Percentiles rank a stretch among this genome's conserved stretches.
Evolutionary conservation across 2,888 invertebrate species (phyloP).

Genomic region (Ormyrus nitidulus): DNA sequence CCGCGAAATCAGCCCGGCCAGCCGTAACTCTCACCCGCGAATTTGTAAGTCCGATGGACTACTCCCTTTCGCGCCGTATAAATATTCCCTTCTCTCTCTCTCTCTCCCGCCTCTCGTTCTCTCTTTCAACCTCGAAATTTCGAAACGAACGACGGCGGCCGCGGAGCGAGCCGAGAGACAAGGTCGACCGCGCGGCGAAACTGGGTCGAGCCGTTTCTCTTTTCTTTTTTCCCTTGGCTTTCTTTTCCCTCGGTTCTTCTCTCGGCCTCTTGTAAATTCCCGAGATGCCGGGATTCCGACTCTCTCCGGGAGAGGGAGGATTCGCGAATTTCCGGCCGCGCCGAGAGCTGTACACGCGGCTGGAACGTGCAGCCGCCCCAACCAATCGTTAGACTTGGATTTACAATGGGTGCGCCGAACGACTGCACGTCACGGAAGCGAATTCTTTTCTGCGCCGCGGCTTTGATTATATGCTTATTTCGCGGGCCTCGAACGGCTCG

Average conservation of each 20-base stretch:
- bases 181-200: conserved; percentile 39
- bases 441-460: not conserved
- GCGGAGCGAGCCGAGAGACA: conserved; percentile 44
- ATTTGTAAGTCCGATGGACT: conserved; percentile 34
- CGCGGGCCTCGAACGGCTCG: not conserved
- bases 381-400: too few relatives aligned
- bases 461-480: conserved; percentile 18
- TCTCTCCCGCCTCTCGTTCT: conserved; percentile 25
- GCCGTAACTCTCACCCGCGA: conserved; percentile 23
- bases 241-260: not conserved
- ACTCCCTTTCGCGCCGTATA: conserved; percentile 23
- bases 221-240: not conserved
- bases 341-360: not conserved
- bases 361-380: too few relatives aligned
- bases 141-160: conserved; percentile 37
- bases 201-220: conserved; percentile 43
- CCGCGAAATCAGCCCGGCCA: conserved; percentile 12
- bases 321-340: not conserved
- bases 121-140: conserved; percentile 47
- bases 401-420: not conserved
- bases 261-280: conserved; percentile 2
- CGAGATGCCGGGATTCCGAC: not conserved
- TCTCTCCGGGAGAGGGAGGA: not conserved
- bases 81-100: conserved; percentile 44
- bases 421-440: not conserved